Conservation (phyloP, 2,888 invertebrate species). For the Cryptocheilus praepositus region DNA sequence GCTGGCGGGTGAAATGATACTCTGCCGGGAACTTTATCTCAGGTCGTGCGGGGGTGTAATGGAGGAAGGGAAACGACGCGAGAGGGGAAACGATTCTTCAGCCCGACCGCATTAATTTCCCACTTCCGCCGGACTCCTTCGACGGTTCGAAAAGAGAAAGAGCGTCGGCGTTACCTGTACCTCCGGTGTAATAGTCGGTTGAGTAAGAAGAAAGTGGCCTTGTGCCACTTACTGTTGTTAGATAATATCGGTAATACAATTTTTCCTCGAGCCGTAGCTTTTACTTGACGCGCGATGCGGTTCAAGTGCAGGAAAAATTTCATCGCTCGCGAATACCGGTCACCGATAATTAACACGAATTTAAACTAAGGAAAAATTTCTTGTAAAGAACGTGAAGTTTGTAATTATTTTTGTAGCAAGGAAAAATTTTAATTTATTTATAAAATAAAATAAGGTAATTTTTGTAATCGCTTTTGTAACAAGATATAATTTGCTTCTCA, state of each 20-base stretch:
- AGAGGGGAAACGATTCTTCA: conserved; percentile 38
- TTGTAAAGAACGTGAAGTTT: no score
- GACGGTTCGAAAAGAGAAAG: conserved; percentile 50
- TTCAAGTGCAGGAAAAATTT: no score
- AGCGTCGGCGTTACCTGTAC: conserved; percentile 30
- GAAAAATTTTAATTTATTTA: no score
- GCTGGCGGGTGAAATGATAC: conserved; percentile 50
- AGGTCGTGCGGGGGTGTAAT: no score
- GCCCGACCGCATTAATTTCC: conserved; percentile 52
- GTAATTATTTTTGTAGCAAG: no score
- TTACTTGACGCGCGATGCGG: conserved; percentile 13
- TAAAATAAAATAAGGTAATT: no score
- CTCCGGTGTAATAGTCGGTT: conserved; percentile 65
- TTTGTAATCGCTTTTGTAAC: no score
- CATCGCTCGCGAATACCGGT: no score
- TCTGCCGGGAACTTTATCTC: conserved; percentile 43
- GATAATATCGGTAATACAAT: conserved; percentile 69
- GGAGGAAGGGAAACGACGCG: background rate
- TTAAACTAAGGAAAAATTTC: no score
- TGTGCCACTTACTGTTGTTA: conserved; percentile 71
- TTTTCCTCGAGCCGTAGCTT: conserved; percentile 48
- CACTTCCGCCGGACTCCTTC: conserved; percentile 38
- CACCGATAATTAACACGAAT: no score
- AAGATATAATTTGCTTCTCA: no score
- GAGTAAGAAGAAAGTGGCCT: conserved; percentile 71